phyloP scores from a whole-genome alignment of 37 sponge, comb jelly and placozoan species.

The Eunapius fragilis region DNA sequence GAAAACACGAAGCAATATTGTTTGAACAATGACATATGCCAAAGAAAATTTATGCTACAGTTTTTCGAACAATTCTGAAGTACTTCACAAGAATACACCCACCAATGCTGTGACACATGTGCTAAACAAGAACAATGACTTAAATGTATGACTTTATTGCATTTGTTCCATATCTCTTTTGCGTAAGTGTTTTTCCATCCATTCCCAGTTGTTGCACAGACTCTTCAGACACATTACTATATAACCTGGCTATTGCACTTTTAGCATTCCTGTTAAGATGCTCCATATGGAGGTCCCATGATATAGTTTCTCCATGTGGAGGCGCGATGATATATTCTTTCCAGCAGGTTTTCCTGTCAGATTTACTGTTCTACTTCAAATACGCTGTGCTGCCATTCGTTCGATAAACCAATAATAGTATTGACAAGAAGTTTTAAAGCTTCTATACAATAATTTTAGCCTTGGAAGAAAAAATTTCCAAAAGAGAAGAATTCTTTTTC shows the following conservation, averaged over 20 bases:
- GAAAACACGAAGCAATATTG: not conserved
- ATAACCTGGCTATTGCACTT: not conserved
- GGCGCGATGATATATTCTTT: too few relatives aligned
- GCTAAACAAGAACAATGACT: not conserved
- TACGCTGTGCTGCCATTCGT: not conserved
- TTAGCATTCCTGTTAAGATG: not conserved
- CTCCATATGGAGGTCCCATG: conserved; percentile 3
- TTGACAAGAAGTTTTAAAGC: conserved; percentile 1
- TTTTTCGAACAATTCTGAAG: not conserved
- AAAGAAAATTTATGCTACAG: not conserved
- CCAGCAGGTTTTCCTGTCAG: not conserved
- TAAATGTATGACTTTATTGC: too few relatives aligned
- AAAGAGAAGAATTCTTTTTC: not conserved
- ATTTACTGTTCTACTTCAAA: not conserved
- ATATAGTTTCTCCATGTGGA: not conserved
- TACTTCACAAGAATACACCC: not conserved
- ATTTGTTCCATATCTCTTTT: too few relatives aligned
- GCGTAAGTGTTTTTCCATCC: too few relatives aligned
- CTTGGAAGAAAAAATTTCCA: not conserved
- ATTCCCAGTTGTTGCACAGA: not conserved
- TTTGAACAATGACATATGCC: too few relatives aligned
- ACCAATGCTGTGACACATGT: conserved; percentile 20
- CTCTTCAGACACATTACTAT: not conserved
- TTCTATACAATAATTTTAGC: conserved; percentile 9
- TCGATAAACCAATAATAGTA: not conserved